These are phyloP conservation scores for Lacerta viridis DNA, from an alignment of 2,797 vertebrate genomes.

Conservation along the genomic window DNA sequence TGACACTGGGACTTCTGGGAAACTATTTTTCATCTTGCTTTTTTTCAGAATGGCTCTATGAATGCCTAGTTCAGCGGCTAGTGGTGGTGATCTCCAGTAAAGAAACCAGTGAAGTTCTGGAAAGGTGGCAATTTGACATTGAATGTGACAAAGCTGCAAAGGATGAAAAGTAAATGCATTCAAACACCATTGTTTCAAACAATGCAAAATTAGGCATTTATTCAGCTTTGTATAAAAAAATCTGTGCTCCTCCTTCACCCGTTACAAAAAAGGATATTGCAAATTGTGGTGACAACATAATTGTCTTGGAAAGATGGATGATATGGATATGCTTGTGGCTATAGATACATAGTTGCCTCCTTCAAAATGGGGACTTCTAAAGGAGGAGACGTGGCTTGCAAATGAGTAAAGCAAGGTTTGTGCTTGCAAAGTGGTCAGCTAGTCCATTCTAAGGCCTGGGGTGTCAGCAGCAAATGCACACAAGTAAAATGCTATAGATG, in stretches of 20 bases:
- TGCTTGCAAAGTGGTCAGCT: too few species aligned
- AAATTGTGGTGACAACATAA: too few species aligned
- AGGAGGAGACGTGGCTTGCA: too few species aligned
- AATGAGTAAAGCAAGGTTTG: too few species aligned
- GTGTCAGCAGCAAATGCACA: too few species aligned
- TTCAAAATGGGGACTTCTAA: too few species aligned
- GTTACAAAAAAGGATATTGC: not conserved
- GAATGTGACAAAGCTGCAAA: constrained; percentile 93
- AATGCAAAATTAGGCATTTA: not conserved
- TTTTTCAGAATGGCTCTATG: constrained; percentile 91
- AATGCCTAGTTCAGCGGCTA: constrained; percentile 94
- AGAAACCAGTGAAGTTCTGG: constrained; percentile 91
- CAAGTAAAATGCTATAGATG: too few species aligned
- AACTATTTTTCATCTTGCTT: constrained; percentile 7
- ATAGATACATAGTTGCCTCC: too few species aligned
- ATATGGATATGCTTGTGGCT: too few species aligned
- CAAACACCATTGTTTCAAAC: not conserved
- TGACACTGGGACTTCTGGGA: not conserved
- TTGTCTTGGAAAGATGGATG: too few species aligned
- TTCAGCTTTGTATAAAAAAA: not conserved
- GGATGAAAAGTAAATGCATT: constrained; percentile 83
- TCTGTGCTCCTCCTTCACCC: too few species aligned
- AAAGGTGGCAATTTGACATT: constrained; percentile 97
- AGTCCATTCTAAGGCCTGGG: too few species aligned
- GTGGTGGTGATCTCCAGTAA: constrained; percentile 94